Base-by-base conservation (phyloP, 2,888 invertebrate genomes). In the Pristionchus fissidentatus region DNA sequence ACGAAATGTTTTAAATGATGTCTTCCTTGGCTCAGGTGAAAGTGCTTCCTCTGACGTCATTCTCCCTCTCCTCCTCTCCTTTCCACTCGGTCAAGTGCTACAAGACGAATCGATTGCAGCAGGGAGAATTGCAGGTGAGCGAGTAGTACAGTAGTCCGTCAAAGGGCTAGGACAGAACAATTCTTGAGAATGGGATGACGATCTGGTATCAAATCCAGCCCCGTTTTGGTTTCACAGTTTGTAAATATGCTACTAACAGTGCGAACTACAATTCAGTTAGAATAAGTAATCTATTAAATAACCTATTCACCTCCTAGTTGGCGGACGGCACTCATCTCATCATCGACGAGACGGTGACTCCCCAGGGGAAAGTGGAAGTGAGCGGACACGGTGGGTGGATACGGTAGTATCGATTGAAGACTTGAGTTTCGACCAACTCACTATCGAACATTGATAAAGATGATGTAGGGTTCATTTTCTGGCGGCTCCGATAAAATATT, bases 31-130 rank as follows among this genome's bases (percentile, higher is more conserved):
- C 32, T 32, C 52, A 77, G 77, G 52, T 77, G 19, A 49, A 52
- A 13, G 10, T 26, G 19, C 77, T 77, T 15, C 77, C 77, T 22
- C 35, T 77, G 19, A 52, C 77, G 22, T 77, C 52, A 1, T 19
- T 32, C 35, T 10, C 52, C 32, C 79, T 79, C 41, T 79, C 79
- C 8, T 57, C 55, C 22, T 13, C 35, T 13, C 79, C 60, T 38
- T 79, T 79, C 60, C 79, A 79, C 29, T 79, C 79, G 43, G 55
- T 60, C n/a, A 79, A 79, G 29, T 26, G 43, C 43, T 60, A 79
- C 60, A 49, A 55, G 57, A 57, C 79, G 32, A 60, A 60, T 26
- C 10, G 60, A 60, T 41, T 79, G 32, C 35, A 41, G 22, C 79
- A 79, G 79, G 79, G 79, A 3, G 55, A 46, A 13, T 52, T 60